Evolutionary conservation across 2,113 vertebrate genomes (phyloP), one percentile per base, ranked within the genome.

Genomic region (Salminus brasiliensis): DNA sequence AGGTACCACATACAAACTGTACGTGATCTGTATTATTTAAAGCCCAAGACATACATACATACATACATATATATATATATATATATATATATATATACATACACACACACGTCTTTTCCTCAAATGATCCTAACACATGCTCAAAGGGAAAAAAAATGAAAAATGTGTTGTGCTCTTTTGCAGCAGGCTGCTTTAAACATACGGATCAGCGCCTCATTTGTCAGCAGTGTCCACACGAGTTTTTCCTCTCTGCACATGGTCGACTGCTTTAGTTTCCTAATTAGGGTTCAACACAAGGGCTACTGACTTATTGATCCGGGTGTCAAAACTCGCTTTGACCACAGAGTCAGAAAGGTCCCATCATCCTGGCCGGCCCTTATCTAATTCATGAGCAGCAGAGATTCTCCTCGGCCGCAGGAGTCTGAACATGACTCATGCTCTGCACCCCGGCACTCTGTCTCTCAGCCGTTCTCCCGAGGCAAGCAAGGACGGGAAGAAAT

Each of bases 291-390:
- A 90, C 88, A 90, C 91, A 93, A 90, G 92, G 90, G 88, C 90
- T 87, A 90, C 92, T 92, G 93, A 83, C 88, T 93, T 93, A 94
- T 94, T 92, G 93, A 93, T 93, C 92, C 16, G 21, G 88, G 83
- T 87, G 92, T 92, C 93, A 92, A 87, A 88, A 87, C 90, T 87
- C 82, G 41, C 89, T 90, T 88, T 90, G 86, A 90, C 82, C 89
- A 88, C 88, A 91, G 88, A 81, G 80, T 77, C 63, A 55, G 63
- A 57, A 13, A 77, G 65, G 68, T 82, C 71, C 63, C 68, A 57
- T 72, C 72, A 75, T 55, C 62, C 62, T 32, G 76, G 29, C 80
- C 62, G 21, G 25, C 65, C 76, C 76, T 82, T 72, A 79, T 72
- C 79, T 66, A 81, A 85, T 85, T 85, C 67, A 82, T 75, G 66